These are phyloP conservation scores for Torymus auratus DNA, from an alignment of 2,888 invertebrate species.

Conservation along the genomic window DNA sequence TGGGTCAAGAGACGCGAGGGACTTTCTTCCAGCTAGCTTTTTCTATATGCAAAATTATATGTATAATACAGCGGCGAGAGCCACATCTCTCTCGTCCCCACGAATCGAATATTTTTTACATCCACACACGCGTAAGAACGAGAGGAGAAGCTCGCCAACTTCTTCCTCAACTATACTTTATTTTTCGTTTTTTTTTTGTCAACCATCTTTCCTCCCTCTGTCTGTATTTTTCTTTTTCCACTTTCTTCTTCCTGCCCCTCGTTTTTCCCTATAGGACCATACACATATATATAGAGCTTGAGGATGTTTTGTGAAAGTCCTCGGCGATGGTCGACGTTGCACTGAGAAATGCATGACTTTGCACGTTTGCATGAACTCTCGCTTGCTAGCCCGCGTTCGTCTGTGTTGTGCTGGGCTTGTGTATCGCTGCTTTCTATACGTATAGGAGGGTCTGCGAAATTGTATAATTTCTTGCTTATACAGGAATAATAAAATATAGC, in stretches of 20 bases:
- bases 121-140: neutral
- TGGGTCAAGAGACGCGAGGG: constrained; percentile 13
- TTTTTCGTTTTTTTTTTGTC: too few species aligned
- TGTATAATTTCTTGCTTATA: neutral
- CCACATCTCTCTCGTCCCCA: neutral
- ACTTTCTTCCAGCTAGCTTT: neutral
- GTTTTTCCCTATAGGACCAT: too few species aligned
- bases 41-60: neutral
- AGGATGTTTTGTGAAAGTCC: constrained; percentile 19
- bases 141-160: too few species aligned
- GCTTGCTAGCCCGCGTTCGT: neutral
- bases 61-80: neutral
- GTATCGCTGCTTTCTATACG: constrained; percentile 4
- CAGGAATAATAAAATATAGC: too few species aligned
- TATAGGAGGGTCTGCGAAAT: neutral
- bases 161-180: too few species aligned
- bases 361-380: constrained; percentile 40
- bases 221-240: neutral
- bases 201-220: neutral
- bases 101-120: neutral
- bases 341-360: constrained; percentile 44
- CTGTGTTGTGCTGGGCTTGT: constrained; percentile 21
- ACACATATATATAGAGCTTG: constrained; percentile 1
- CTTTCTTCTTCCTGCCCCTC: neutral
- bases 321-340: constrained; percentile 32